Base-by-base conservation (phyloP, 2,888 invertebrate genomes). In the Diogma glabrata region DNA sequence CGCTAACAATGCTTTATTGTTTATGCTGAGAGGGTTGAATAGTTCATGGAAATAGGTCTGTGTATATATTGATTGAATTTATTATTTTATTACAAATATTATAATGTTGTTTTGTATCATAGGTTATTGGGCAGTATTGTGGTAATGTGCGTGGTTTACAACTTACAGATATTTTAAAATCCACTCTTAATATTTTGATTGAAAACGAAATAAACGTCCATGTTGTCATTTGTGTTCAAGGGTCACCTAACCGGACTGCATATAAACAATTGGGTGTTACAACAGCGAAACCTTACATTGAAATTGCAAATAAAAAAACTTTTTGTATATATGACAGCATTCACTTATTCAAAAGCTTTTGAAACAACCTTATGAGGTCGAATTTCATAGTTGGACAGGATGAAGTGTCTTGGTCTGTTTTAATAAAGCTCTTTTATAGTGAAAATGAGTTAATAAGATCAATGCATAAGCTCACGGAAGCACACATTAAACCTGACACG, bases 401-500 rank as follows among this genome's bases (percentile, higher is more conserved):
- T 40, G 40, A 19, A 19, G 40, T 19, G 7, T 40, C 40, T 7
- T 40, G 40, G 3, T 19, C 7, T 19, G 8, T 40, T 40, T 19
- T 40, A 40, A 20, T 40, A 19, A 19, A 40, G 5, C 19, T 40
- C 5, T 40, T 40, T 19, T 10, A 40, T 40, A 19, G 19, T 19
- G 40, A 40, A 40, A 40, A 40, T 17, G n/a, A 10, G 17, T 17
- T 40, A 19, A 40, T 40, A 7, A 40, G 40, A 19, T 40, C 40
- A 5, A 40, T 40, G 40, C 40, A 40, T 40, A 40, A 40, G 12
- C 19, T 54, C 10, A 54, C 55, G n/a, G 45, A 33, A 2, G 53
- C 52, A 19, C 54, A 54, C 19, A 54, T 54, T 40, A 17, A 40
- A 5, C 40, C 19, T 19, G 40, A 19, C 12, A 3, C 40, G 12